Percentiles rank a stretch among this genome's conserved stretches.
These are phyloP conservation scores for Acrocera orbiculus DNA, from an alignment of 2,888 invertebrate species.

Conservation along the genomic window DNA sequence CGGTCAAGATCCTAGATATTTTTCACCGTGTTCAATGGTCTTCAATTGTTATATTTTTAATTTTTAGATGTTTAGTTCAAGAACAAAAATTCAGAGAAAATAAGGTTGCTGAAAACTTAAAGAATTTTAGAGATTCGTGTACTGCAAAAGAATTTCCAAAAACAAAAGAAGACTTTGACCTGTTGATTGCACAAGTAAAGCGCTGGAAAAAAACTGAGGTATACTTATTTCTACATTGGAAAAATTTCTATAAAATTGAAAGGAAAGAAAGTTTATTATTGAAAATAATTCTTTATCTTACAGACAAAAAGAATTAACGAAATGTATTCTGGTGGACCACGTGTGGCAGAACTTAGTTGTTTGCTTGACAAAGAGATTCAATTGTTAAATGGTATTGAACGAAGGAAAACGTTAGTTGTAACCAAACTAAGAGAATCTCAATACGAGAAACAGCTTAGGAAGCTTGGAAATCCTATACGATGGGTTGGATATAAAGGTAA, in stretches of 20 bases:
- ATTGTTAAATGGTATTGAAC: constrained; percentile 48
- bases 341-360: constrained; percentile 49
- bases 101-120: constrained; percentile 32
- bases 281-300: constrained; percentile 8
- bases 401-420: constrained; percentile 41
- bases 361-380: constrained; percentile 58
- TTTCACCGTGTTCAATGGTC: too few relatives aligned
- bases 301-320: constrained; percentile 45
- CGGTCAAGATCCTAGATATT: too few relatives aligned
- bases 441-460: constrained; percentile 43
- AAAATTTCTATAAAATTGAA: too few relatives aligned
- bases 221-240: background rate
- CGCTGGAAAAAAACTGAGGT: constrained; percentile 28
- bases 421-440: constrained; percentile 41
- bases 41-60: background rate
- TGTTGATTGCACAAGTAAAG: constrained; percentile 40
- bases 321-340: constrained; percentile 46
- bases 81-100: constrained; percentile 34
- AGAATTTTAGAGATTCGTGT: constrained; percentile 38
- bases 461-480: constrained; percentile 51
- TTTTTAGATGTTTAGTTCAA: constrained; percentile 32
- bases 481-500: constrained; percentile 58
- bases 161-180: constrained; percentile 53
- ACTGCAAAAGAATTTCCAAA: constrained; percentile 51
- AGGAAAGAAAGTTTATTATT: too few relatives aligned